Percentiles rank a stretch among this genome's conserved stretches.
phyloP scores from a whole-genome alignment of 2,888 invertebrate genomes.

The Carterocephalus palaemon region DNA sequence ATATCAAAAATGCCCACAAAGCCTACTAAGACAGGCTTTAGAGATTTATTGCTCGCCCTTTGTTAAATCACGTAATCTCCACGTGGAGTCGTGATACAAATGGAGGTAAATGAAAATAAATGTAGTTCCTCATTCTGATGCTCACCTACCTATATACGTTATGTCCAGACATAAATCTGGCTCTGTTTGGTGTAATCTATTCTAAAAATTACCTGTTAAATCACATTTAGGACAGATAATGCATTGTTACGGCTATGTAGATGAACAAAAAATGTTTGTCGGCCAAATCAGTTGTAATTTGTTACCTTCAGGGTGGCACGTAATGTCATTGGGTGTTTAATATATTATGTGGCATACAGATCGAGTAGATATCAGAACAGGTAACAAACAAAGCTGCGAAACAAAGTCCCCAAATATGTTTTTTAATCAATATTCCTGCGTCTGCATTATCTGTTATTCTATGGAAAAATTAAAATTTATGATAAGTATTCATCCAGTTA shows the following conservation, averaged over 20 bases:
- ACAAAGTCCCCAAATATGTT: conserved; percentile 27
- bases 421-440: conserved; percentile 8
- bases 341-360: conserved; percentile 52
- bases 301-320: conserved; percentile 73
- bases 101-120: conserved; percentile 78
- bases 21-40: conserved; percentile 77
- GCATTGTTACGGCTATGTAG: conserved; percentile 69
- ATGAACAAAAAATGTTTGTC: conserved; percentile 68
- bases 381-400: conserved; percentile 12
- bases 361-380: conserved; percentile 33
- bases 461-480: too few relatives aligned
- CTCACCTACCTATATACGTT: conserved; percentile 73
- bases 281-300: conserved; percentile 61
- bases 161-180: conserved; percentile 64
- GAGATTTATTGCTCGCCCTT: conserved; percentile 76
- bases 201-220: conserved; percentile 77
- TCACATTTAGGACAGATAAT: conserved; percentile 76
- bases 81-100: conserved; percentile 76
- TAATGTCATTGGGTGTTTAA: conserved; percentile 55
- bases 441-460: too few relatives aligned
- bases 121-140: conserved; percentile 75
- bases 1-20: conserved; percentile 79
- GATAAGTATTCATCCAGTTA: too few relatives aligned
- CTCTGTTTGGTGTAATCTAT: conserved; percentile 72
- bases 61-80: conserved; percentile 79